phyloP scores from a whole-genome alignment of 2,888 invertebrate species.

The Ctenicera cuprea region DNA sequence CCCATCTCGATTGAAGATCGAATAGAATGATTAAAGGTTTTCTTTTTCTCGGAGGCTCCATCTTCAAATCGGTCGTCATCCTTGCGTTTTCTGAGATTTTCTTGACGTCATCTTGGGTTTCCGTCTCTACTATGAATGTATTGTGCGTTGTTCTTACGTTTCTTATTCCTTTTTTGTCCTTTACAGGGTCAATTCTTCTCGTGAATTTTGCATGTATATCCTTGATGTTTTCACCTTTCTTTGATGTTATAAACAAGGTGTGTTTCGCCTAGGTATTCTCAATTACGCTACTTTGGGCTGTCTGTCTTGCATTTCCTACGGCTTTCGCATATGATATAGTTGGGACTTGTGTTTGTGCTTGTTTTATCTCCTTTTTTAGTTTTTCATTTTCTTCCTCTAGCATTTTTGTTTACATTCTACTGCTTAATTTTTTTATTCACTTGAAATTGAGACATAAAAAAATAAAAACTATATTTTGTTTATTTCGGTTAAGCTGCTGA shows the following conservation, averaged over 20 bases:
- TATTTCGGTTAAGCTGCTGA: no score
- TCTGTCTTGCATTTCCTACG: no score
- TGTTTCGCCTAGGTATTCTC: background rate
- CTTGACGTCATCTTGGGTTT: background rate
- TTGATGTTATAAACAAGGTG: conserved; percentile 13
- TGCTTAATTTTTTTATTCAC: no score
- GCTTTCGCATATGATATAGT: no score
- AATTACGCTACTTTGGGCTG: no score
- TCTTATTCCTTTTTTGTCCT: background rate
- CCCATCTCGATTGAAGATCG: background rate
- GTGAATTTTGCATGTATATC: conserved; percentile 2
- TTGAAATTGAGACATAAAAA: no score
- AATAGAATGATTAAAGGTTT: background rate
- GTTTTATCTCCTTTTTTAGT: no score
- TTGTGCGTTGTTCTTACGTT: conserved; percentile 11
- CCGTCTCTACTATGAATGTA: background rate
- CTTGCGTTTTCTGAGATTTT: background rate
- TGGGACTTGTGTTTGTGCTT: no score
- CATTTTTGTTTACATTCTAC: no score
- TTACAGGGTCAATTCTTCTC: background rate
- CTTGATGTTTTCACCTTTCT: background rate
- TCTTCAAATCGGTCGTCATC: background rate
- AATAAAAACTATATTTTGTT: no score
- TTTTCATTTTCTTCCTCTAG: no score
- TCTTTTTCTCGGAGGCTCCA: background rate